Evolutionary conservation across 2,113 vertebrate genomes (phyloP).

Genomic region (Riparia riparia): DNA sequence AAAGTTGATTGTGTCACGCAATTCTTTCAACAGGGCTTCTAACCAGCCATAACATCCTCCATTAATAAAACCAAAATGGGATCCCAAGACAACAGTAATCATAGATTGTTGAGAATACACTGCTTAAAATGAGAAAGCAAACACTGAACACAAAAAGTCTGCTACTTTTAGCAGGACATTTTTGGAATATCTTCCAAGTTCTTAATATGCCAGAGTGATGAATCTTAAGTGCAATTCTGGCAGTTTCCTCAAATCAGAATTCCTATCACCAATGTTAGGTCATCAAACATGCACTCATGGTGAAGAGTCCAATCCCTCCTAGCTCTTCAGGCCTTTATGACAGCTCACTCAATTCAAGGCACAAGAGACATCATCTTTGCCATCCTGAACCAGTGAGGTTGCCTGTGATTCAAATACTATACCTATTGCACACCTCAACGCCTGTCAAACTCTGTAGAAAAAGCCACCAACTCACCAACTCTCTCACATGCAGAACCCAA

Average conservation of each 20-base stretch:
- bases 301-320: not conserved
- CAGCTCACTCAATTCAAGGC: not conserved
- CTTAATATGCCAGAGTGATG: not conserved
- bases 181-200: not conserved
- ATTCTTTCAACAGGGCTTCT: not conserved
- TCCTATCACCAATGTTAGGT: not conserved
- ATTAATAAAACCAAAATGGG: not conserved
- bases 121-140: not conserved
- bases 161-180: not conserved
- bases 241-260: not conserved
- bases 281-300: not conserved
- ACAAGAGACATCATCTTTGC: not conserved
- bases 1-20: not conserved
- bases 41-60: not conserved
- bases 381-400: not conserved
- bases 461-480: not conserved
- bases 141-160: not conserved
- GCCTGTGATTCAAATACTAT: not conserved
- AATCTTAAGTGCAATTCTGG: not conserved
- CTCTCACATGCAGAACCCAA: not conserved
- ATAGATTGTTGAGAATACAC: not conserved
- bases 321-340: not conserved
- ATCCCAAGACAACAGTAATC: not conserved
- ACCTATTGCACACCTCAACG: not conserved
- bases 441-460: not conserved